Percentiles rank a stretch among this genome's conserved stretches.
These are phyloP conservation scores for Xylota sylvarum DNA, from an alignment of 2,888 invertebrate species.

Conservation along the genomic window DNA sequence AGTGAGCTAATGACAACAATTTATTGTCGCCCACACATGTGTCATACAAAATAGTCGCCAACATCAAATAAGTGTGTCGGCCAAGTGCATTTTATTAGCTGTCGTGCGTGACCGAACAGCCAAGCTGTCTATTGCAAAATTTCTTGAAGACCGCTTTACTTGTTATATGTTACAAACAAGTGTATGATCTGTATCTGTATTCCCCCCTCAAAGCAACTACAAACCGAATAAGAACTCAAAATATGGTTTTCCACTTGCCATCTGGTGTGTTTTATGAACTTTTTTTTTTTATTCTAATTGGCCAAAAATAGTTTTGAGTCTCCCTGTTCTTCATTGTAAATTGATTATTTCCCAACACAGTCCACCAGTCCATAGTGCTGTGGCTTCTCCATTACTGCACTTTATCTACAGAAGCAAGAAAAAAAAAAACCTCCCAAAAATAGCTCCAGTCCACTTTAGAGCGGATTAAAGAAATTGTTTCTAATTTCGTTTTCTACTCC, in stretches of 20 bases:
- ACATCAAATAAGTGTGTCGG: conserved; percentile 53
- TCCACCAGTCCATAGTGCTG: conserved; percentile 45
- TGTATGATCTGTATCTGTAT: conserved; percentile 19
- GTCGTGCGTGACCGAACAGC: conserved; percentile 22
- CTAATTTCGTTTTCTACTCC: conserved; percentile 62
- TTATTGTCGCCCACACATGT: conserved; percentile 40
- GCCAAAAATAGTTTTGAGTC: conserved; percentile 66
- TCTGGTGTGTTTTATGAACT: conserved; percentile 58
- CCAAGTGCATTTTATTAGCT: conserved; percentile 56
- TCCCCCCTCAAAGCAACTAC: conserved; percentile 26
- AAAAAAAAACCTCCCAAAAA: conserved; percentile 69
- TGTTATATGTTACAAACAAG: neutral
- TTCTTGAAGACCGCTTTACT: neutral
- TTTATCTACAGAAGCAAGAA: conserved; percentile 53
- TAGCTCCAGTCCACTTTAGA: conserved; percentile 55
- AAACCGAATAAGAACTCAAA: conserved; percentile 41
- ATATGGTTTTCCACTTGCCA: conserved; percentile 61
- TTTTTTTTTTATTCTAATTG: conserved; percentile 44
- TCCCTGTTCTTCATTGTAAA: conserved; percentile 41
- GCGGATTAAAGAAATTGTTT: conserved; percentile 47
- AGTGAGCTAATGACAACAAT: conserved; percentile 20
- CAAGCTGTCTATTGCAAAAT: conserved; percentile 9
- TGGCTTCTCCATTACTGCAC: conserved; percentile 55
- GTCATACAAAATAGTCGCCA: conserved; percentile 41
- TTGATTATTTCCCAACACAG: conserved; percentile 51